These are phyloP conservation scores for Talpa occidentalis DNA, from an alignment of 2,113 vertebrate species.

Conservation along the genomic window DNA sequence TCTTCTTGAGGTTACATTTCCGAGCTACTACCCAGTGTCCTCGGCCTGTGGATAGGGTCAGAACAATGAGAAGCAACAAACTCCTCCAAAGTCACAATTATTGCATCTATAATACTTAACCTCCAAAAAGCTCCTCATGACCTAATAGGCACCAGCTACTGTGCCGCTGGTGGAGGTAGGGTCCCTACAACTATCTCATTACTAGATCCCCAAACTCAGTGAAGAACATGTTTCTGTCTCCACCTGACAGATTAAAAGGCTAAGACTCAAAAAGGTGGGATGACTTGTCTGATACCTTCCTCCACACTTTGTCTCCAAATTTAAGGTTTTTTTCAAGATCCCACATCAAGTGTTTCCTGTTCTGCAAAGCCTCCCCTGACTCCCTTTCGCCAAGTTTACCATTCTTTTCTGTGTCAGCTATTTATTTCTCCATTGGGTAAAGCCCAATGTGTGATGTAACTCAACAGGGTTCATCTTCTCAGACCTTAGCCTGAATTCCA, in stretches of 20 bases:
- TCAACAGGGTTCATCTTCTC: background rate
- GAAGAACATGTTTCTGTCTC: background rate
- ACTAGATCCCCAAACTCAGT: background rate
- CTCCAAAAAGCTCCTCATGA: background rate
- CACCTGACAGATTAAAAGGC: background rate
- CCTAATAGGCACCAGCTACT: background rate
- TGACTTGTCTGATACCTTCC: background rate
- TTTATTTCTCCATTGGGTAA: background rate
- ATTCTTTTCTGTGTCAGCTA: background rate
- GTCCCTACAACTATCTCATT: background rate
- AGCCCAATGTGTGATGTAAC: background rate
- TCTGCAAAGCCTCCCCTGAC: background rate
- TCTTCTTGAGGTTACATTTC: slow-evolving; percentile 75
- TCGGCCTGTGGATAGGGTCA: slow-evolving; percentile 80
- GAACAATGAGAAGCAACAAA: slow-evolving; percentile 30
- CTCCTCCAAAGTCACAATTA: background rate
- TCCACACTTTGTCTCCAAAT: slow-evolving; percentile 10
- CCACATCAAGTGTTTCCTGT: background rate
- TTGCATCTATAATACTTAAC: background rate
- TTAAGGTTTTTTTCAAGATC: background rate
- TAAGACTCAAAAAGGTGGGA: background rate
- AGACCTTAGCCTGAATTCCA: background rate
- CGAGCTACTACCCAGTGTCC: slow-evolving; percentile 86
- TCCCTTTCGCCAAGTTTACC: background rate
- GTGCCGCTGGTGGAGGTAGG: background rate